These are phyloP conservation scores for Pangasius larnaudii DNA, from an alignment of 2,797 vertebrate genomes.

Conservation along the genomic window DNA sequence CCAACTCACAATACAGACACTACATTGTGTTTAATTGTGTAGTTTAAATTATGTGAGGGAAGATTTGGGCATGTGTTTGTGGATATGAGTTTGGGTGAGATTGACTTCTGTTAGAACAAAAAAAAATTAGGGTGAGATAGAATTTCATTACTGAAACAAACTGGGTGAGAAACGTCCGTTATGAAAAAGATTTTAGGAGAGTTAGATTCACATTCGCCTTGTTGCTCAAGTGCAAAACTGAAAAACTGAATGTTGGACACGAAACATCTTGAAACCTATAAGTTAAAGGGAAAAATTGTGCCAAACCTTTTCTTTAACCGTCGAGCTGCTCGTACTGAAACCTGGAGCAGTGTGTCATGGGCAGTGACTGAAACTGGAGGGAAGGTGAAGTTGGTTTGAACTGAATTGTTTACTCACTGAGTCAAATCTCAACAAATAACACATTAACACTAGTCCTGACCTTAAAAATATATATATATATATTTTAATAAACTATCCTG, in stretches of 20 bases:
- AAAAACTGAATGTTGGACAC: background rate
- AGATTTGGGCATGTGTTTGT: background rate
- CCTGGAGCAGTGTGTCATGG: background rate
- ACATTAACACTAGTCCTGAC: background rate
- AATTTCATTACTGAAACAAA: no score
- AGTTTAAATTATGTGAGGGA: background rate
- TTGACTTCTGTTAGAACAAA: background rate
- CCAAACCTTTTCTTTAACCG: background rate
- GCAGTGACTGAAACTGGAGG: slow-evolving; percentile 34
- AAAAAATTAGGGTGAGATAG: background rate
- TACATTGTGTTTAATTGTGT: background rate
- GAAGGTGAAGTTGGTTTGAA: slow-evolving; percentile 19
- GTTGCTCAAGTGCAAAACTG: background rate
- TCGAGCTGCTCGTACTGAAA: background rate
- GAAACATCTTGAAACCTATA: background rate
- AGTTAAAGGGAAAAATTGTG: no score
- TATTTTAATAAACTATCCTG: background rate
- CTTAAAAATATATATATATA: background rate
- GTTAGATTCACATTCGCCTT: background rate
- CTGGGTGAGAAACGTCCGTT: background rate
- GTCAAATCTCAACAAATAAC: slow-evolving; percentile 17
- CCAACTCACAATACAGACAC: background rate
- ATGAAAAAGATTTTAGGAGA: background rate
- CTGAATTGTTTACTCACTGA: slow-evolving; percentile 36
- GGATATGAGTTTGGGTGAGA: background rate